Base-by-base conservation (phyloP, 2,888 invertebrate genomes). In the Drosophila histrio region DNA sequence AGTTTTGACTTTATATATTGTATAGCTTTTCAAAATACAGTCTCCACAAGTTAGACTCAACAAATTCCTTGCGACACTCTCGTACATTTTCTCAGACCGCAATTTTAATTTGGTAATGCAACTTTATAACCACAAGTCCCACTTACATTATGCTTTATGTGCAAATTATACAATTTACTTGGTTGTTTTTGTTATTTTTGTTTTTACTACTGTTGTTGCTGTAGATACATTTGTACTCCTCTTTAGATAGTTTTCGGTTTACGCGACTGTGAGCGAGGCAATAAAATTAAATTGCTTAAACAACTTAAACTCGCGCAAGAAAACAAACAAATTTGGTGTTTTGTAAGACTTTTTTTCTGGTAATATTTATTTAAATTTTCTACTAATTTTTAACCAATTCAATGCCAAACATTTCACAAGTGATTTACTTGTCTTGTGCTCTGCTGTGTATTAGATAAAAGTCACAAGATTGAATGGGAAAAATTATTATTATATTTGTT, bases 391-490 rank as follows among this genome's bases (percentile, higher is more conserved):
- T 3, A 54, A 44, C 41, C 17, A 68, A 68, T 75, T 80, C 68
- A 85, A 66, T 71, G 83, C 61, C 72, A 82, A 60, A 36, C 9
- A 21, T 30, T 30, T 49, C 30, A 13, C 46, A 36, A 26, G 34
- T 49, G 49, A 59, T 43, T 57, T 34, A 15, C 32, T n/a, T 21
- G 6, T 19, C 13, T 28, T 28, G 19, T 39, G 38, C 2, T 24
- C 13, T 15, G 22, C n/a, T 26, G 30, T 43, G 2, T 9, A 24
- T 34, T 69, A 57, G 68, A 47, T 78, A 72, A 54, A 49, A 83
- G 72, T 83, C 81, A 84, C 72, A 72, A 80, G 81, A 80, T 64
- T 52, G 41, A 70, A 70, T 54, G 59, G 53, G 34, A 75, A 50
- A 47, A 39, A 58, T 56, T 21, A 41, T 32, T 58, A 11, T 36